A percentile compares a stretch with the other conserved stretches of the same genome.
These are phyloP conservation scores for Mystacides longicornis DNA, from an alignment of 2,888 invertebrate species.

Conservation along the genomic window DNA sequence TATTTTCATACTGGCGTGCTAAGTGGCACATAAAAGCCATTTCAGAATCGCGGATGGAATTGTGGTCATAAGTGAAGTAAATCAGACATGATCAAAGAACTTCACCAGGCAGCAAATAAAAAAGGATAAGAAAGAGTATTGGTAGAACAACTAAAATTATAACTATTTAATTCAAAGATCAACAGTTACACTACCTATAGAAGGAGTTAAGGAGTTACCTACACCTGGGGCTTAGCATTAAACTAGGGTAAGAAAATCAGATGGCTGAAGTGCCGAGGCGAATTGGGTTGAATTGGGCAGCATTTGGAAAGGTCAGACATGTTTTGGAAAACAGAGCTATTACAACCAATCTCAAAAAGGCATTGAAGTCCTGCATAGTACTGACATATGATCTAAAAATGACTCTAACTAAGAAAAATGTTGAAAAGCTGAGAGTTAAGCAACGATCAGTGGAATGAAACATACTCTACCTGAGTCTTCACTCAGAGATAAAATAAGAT, in stretches of 20 bases:
- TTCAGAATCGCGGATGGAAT: too few species aligned
- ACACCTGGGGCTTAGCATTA: background rate
- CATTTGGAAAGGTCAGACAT: background rate
- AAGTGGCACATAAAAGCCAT: too few species aligned
- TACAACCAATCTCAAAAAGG: background rate
- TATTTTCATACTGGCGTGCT: too few species aligned
- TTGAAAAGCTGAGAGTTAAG: background rate
- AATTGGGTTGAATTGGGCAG: background rate
- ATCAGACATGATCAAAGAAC: background rate
- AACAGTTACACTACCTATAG: background rate
- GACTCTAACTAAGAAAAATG: too few species aligned
- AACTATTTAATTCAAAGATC: background rate
- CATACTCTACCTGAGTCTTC: background rate
- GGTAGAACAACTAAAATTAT: background rate
- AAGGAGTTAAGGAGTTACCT: too few species aligned
- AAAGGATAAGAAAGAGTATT: background rate
- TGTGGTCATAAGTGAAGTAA: too few species aligned
- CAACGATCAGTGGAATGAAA: background rate
- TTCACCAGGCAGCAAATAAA: background rate
- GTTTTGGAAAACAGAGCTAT: background rate
- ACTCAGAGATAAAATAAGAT: background rate
- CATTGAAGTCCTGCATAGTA: background rate
- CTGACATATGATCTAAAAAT: background rate
- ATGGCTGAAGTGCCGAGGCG: slow-evolving; percentile 7
- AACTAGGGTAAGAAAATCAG: slow-evolving; percentile 1